These are phyloP conservation scores for Lacerta agilis DNA, from an alignment of 2,797 vertebrate genomes.

Conservation along the genomic window DNA sequence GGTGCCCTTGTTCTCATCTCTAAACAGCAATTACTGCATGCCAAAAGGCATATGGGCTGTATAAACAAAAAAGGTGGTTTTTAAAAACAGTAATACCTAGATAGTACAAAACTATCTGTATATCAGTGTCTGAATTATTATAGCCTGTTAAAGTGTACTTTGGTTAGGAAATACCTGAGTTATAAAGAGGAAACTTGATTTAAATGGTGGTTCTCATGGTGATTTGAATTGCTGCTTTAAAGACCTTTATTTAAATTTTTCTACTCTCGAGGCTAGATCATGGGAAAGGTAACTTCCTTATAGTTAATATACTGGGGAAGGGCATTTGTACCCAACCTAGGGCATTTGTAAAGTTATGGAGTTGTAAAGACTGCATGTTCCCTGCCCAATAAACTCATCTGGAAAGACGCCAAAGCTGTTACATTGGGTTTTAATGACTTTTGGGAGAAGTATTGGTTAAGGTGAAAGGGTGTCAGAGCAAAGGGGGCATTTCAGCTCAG, in stretches of 20 bases:
- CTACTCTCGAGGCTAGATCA: not conserved
- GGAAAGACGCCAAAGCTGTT: not conserved
- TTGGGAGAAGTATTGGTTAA: not conserved
- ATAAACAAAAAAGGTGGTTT: not conserved
- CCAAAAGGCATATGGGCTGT: not conserved
- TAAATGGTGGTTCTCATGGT: not conserved
- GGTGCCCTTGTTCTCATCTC: not conserved
- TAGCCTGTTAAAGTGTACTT: not conserved
- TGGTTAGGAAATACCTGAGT: not conserved
- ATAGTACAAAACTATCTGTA: not conserved
- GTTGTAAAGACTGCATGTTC: not conserved
- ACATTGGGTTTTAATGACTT: not conserved
- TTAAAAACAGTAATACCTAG: not conserved
- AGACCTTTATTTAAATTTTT: not conserved
- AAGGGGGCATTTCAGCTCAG: not conserved
- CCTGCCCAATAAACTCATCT: not conserved
- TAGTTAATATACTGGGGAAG: not conserved
- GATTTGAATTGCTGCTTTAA: not conserved
- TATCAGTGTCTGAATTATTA: not conserved
- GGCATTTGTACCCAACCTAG: not conserved
- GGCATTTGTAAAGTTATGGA: too few relatives aligned
- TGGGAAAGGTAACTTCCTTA: not conserved
- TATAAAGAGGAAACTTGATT: not conserved
- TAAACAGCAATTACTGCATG: not conserved
- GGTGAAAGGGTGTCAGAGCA: not conserved